Base-by-base conservation (phyloP, 2,888 invertebrate genomes). In the Leucania comma region DNA sequence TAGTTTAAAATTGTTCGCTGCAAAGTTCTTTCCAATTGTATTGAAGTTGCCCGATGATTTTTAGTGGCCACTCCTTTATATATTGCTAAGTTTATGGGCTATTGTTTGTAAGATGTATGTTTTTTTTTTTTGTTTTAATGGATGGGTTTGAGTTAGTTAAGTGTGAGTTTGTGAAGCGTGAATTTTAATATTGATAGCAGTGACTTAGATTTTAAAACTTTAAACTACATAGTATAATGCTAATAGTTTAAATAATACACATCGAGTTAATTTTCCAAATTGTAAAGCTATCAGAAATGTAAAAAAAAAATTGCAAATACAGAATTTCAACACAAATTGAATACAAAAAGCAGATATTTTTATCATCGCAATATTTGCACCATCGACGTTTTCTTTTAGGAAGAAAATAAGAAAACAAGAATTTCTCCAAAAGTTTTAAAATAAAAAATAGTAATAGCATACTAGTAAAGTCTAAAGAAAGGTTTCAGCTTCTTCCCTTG, bases 1-100 rank as follows among this genome's bases (percentile, higher is more conserved):
- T 83, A 90, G 88, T 90, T 89, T 82, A 82, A 86, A 89, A 88
- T 88, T 87, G 88, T 90, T 89, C 78, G 51, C 48, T 78, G 67
- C 72, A 66, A 86, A 89, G 64, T 84, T 80, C 78, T 72, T 64
- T 81, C 68, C 71, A 59, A 80, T 84, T 77, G 80, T 71, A 83
- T 86, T 81, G 74, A 58, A 81, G 78, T 84, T 78, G 79, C 78
- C 72, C 79, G 74, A 86, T 87, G 85, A 86, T 86, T 83, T 87
- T 86, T 78, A 83, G 81, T 84, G 72, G 76, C 67, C 65, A 69
- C 78, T 82, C 62, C 75, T 80, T 70, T 78, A 68, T 86, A 75
- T 80, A 78, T 80, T 80, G 68, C 57, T 74, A 80, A 56, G 14
- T 83, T 71, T 76, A 74, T 78, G 56, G 69, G 50, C 62, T n/a